A percentile compares a stretch with the other conserved stretches of the same genome.
Evolutionary conservation across 2,797 vertebrate species (phyloP).

Genomic region (Caiman crocodilus): DNA sequence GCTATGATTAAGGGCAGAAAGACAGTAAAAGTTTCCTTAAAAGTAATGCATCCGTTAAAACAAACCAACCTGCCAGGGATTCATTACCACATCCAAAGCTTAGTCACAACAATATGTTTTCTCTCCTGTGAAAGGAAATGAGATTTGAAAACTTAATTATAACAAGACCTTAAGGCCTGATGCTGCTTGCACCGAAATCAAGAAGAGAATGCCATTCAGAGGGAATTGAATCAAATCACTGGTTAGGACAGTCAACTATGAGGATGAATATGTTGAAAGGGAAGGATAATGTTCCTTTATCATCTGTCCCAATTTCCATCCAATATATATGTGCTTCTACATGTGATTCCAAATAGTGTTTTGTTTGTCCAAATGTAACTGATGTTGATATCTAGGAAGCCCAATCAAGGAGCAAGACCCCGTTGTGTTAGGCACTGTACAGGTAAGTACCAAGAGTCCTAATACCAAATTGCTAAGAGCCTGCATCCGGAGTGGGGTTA

Average conservation of each 20-base stretch:
- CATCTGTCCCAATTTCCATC: constrained; percentile 19
- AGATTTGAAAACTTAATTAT: constrained; percentile 75
- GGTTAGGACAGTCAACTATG: not conserved
- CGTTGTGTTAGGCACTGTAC: not conserved
- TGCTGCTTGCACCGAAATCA: not conserved
- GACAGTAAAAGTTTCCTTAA: constrained; percentile 79
- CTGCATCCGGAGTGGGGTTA: not conserved
- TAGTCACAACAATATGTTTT: constrained; percentile 80
- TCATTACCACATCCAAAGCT: constrained; percentile 76
- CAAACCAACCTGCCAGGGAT: constrained; percentile 76
- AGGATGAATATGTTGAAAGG: not conserved
- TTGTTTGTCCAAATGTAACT: constrained; percentile 27
- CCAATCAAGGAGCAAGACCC: not conserved
- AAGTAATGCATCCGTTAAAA: constrained; percentile 72
- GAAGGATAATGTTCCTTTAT: constrained; percentile 21
- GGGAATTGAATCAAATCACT: constrained; percentile 2
- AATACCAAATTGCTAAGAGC: not conserved
- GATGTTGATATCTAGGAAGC: not conserved
- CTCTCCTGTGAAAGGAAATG: constrained; percentile 75
- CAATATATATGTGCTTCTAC: constrained; percentile 49
- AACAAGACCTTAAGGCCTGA: constrained; percentile 34
- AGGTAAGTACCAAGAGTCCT: not conserved
- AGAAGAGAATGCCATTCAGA: constrained; percentile 41
- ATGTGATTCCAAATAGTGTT: constrained; percentile 54
- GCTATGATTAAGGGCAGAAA: constrained; percentile 71